Conservation (phyloP, 2,797 vertebrate species). For the Glossophaga mutica region DNA sequence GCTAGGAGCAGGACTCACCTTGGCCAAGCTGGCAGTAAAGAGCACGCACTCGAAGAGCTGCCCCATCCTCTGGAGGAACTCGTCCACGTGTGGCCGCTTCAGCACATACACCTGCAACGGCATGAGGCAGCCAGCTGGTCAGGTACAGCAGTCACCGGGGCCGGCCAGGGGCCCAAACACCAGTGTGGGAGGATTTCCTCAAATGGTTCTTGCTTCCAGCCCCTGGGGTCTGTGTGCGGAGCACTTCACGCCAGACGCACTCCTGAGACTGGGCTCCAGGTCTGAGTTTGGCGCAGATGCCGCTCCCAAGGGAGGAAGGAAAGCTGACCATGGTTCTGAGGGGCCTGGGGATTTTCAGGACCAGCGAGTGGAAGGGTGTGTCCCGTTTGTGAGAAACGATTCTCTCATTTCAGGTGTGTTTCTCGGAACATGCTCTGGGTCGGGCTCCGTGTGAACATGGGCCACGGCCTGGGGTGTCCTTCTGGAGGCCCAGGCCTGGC, state of each 20-base stretch:
- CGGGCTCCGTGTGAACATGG: background rate
- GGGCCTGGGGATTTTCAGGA: background rate
- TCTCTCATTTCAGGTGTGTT: background rate
- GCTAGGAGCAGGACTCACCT: conserved; percentile 82
- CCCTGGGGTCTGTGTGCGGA: background rate
- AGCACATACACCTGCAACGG: conserved; percentile 93
- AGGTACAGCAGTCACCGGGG: background rate
- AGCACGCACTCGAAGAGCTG: conserved; percentile 97
- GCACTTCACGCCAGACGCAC: background rate
- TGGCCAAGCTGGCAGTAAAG: conserved; percentile 97
- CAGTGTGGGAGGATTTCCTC: background rate
- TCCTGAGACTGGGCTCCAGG: background rate
- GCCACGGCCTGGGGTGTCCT: background rate
- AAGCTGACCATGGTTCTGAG: background rate
- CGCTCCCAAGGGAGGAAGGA: background rate
- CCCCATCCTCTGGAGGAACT: conserved; percentile 98
- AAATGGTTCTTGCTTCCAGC: background rate
- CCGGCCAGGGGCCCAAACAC: background rate
- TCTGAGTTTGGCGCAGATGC: background rate
- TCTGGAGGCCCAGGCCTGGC: background rate
- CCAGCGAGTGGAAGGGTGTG: background rate
- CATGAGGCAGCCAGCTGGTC: background rate
- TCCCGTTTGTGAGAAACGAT: background rate
- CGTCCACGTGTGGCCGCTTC: conserved; percentile 96
- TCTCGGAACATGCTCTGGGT: background rate